Evolutionary conservation across 2,113 vertebrate genomes (phyloP), one percentile per base, ranked within the genome.

Genomic region (Excalfactoria chinensis): DNA sequence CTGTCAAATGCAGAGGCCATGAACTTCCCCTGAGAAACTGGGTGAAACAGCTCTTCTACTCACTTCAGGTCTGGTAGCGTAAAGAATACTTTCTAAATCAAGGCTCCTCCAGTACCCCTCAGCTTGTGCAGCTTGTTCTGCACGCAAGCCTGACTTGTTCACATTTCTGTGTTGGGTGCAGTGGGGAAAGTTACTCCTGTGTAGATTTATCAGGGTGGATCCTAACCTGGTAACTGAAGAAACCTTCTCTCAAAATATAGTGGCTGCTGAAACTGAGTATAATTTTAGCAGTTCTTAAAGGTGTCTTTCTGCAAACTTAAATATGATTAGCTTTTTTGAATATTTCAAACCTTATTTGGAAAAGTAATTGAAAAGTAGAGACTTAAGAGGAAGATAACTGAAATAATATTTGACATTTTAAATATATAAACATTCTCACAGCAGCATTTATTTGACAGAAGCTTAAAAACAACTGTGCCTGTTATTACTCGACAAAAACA

Each of bases 21-120:
- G 49, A 93, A 83, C 82, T 91, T 95, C 55, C 87, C 91, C 82
- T 70, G 91, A 93, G 93, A 93, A 95, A 85, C 53, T 25, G 11
- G 1, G 63, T 80, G 49, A 84, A 96, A 67, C 34, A 73, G 71
- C 51, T 58, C 82, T 90, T 75, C 66, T 86, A 9, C 55, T 84
- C 32, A 16, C 21, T 88, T 67, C 56, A 79, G 77, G 74, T 56
- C 51, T 80, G 53, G 56, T 46, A 55, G 37, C 22, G 18, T 75
- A 89, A 90, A 82, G 84, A 82, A 79, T 66, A 66, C 46, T 89
- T 90, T 71, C 77, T 86, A 37, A 90, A 67, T n/a, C 55, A 46
- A 16, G 59, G 44, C 32, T 46, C 51, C 63, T 46, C 48, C 82
- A 89, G 79, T 86, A 86, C 60, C 69, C 62, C 43, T 88, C 26